Base-by-base conservation (phyloP, 2,888 invertebrate genomes). In the Oligia latruncula region DNA sequence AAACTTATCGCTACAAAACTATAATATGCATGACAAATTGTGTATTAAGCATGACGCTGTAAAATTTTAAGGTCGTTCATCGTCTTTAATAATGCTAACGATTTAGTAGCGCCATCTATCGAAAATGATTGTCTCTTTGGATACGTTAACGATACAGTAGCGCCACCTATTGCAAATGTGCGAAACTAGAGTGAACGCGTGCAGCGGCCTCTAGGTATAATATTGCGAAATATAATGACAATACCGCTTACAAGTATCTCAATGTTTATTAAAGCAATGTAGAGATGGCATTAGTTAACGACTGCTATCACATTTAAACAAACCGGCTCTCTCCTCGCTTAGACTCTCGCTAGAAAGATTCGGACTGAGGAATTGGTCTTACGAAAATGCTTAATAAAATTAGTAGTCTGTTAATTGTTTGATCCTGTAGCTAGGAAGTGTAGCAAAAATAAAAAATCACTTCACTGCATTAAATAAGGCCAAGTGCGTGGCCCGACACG, bases 21-120 rank as follows among this genome's bases (percentile, higher is more conserved):
- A 65, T 71, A 76, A 52, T 71, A 67, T 29, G 81, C 74, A 71
- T 81, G 80, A 80, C 81, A 40, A 81, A 81, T 77, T 82, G 81
- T 65, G 64, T 64, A 46, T 75, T 75, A 75, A 0, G 68, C 72
- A 77, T 84, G 85, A 85, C 74, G 65, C 46, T 65, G 43, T 77
- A 70, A 71, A 62, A 66, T 29, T 67, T 55, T 81, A 65, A 66
- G n/a, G 35, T 55, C n/a, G 62, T 49, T 75, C 43, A 67, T 60
- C 15, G 4, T 64, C 8, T 58, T 40, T 17, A 65, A 1, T 35
- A 68, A 49, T 40, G 58, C 6, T 17, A 35, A 73, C 13, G 40
- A 58, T 35, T 13, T 3, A n/a, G 55, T 43, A 64, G 73, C 73
- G 82, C 66, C 78, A 84, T 67, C 84, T 84, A 64, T 60, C 8